Percentiles rank a stretch among this genome's conserved stretches.
phyloP scores from a whole-genome alignment of 2,888 invertebrate genomes.

The Hylaea fasciaria region DNA sequence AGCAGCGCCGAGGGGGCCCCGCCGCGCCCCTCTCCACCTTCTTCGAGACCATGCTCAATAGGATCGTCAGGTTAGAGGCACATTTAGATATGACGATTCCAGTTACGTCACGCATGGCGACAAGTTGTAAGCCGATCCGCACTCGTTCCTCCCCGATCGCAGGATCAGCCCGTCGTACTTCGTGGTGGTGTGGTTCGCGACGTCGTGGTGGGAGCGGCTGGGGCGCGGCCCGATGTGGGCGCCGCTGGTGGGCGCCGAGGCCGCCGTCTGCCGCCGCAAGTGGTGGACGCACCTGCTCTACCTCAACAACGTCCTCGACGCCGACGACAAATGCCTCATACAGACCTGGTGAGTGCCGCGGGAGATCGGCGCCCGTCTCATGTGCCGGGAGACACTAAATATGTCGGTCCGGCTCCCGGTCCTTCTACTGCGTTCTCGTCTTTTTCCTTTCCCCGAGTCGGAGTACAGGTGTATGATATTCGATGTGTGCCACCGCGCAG shows the following conservation, averaged over 20 bases:
- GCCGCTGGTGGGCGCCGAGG: conserved; percentile 67
- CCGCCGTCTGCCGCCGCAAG: conserved; percentile 67
- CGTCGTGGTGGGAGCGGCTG: conserved; percentile 71
- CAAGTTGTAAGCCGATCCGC: too few species aligned
- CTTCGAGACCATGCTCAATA: conserved; percentile 68
- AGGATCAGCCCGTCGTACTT: conserved; percentile 76
- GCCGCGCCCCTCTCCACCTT: conserved; percentile 60
- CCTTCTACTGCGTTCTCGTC: too few species aligned
- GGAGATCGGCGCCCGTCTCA: not conserved
- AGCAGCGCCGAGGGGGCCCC: conserved; percentile 49
- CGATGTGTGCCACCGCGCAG: conserved; percentile 45
- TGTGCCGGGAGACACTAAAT: too few species aligned
- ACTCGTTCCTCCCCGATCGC: conserved; percentile 2
- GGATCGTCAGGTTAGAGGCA: conserved; percentile 68
- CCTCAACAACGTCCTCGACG: conserved; percentile 70
- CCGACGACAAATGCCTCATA: conserved; percentile 75
- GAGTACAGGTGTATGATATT: too few species aligned
- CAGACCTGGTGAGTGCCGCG: conserved; percentile 70
- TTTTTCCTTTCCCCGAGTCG: too few species aligned
- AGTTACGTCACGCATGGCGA: too few species aligned
- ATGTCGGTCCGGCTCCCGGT: too few species aligned
- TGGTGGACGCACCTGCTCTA: conserved; percentile 79
- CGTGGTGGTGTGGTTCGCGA: conserved; percentile 74
- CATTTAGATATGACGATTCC: too few species aligned
- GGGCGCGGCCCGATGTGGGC: conserved; percentile 72